Evolutionary conservation across 2,888 invertebrate species (phyloP).

Genomic region (Caenorhabditis sulstoni): DNA sequence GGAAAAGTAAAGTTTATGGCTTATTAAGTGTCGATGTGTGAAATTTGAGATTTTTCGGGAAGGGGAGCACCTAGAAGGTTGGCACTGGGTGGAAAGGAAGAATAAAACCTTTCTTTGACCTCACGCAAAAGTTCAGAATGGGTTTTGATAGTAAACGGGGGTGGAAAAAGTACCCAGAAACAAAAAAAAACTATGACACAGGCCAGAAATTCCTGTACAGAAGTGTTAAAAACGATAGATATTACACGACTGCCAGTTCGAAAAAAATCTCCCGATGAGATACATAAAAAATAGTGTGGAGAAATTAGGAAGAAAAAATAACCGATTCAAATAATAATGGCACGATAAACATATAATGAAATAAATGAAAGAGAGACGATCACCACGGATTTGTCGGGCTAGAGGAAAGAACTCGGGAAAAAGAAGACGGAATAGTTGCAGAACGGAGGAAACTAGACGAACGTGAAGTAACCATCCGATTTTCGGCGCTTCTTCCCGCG

Average conservation of each 20-base stretch:
- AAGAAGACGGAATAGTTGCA: slow-evolving; percentile 17
- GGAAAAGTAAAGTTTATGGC: neutral
- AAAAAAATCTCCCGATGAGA: neutral
- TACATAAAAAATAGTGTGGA: neutral
- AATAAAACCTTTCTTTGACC: neutral
- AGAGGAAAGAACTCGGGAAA: slow-evolving; percentile 45
- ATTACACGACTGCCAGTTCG: slow-evolving; percentile 9
- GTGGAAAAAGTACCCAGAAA: slow-evolving; percentile 46
- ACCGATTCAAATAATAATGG: slow-evolving; percentile 31
- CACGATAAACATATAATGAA: slow-evolving; percentile 44
- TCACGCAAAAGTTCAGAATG: neutral
- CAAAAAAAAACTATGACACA: slow-evolving; percentile 35
- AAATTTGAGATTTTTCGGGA: slow-evolving; percentile 44
- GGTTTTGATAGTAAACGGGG: slow-evolving; percentile 15
- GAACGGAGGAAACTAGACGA: slow-evolving; percentile 71
- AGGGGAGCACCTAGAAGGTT: slow-evolving; percentile 45
- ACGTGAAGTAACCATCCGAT: slow-evolving; percentile 81
- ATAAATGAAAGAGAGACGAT: slow-evolving; percentile 49
- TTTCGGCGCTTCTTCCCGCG: slow-evolving; percentile 80
- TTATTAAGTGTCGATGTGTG: slow-evolving; percentile 53
- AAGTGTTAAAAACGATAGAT: neutral
- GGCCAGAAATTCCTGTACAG: neutral
- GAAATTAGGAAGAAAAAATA: slow-evolving; percentile 13
- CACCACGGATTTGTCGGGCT: slow-evolving; percentile 43
- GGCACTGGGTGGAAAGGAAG: slow-evolving; percentile 34